Evolutionary conservation across 2,888 invertebrate species (phyloP), one percentile per base, ranked within the genome.

Genomic region (Notocelia uddmanniana): DNA sequence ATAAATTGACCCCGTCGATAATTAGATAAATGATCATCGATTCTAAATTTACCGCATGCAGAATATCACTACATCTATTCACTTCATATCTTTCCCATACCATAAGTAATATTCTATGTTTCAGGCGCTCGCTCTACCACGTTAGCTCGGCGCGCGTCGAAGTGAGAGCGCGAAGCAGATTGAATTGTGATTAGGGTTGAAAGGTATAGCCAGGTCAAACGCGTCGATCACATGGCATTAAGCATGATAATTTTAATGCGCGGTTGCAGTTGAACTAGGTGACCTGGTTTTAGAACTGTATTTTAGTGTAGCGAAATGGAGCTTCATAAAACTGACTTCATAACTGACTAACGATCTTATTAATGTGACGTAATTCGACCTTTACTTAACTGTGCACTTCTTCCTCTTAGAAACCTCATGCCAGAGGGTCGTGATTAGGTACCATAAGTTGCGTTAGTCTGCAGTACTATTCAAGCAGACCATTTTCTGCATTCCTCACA

Each of bases 221-320:
- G 57, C 64, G 67, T 71, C 67, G 76, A 77, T 76, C 75, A 78
- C 76, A 78, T 79, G 76, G 76, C 74, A 74, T 74, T 75, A 80
- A 79, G 80, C 81, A 82, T 85, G 82, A 85, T 87, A n/a, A 85
- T 89, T 86, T 85, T 85, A 85, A 86, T 83, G 79, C 80, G 45
- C 84, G 83, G 81, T 78, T 81, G 84, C 81, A 82, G 76, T 79
- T 58, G 74, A 88, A 85, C 79, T 80, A 79, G 86, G 86, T 87
- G 83, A 87, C 87, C 86, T 82, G 85, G 78, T 81, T 84, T 71
- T 73, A 59, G 52, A 68, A 69, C 63, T 52, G 23, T 50, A 21
- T 52, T 64, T 37, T 15, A 64, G 23, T n/a, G 18, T 54, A 37
- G 52, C 23, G 19, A 64, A 54, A 64, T 52, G 63, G 21, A 64